A percentile compares a stretch with the other conserved stretches of the same genome.
These are phyloP conservation scores for Archivesica marissinica DNA, from an alignment of 1,140 invertebrate species.

Conservation along the genomic window DNA sequence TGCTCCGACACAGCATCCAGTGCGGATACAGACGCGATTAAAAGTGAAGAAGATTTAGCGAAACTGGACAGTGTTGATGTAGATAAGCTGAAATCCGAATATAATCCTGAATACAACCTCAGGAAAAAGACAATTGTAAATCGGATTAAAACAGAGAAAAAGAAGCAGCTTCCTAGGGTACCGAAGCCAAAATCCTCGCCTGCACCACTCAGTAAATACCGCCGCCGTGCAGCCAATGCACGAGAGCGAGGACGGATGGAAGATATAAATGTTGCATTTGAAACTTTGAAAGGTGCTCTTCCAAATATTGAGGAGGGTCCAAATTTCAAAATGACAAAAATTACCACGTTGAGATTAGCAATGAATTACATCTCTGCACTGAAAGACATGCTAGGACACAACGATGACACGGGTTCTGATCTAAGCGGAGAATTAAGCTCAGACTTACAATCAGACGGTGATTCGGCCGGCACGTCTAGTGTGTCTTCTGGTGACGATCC, in stretches of 20 bases:
- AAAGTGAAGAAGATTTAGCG: constrained; percentile 49
- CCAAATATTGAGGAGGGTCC: constrained; percentile 84
- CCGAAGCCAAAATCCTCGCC: constrained; percentile 89
- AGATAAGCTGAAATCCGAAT: constrained; percentile 39
- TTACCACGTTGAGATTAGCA: constrained; percentile 92
- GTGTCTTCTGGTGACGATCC: constrained; percentile 51
- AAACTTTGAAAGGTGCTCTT: constrained; percentile 90
- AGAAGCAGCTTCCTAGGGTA: constrained; percentile 68
- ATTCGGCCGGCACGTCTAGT: constrained; percentile 43
- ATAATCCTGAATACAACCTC: constrained; percentile 57
- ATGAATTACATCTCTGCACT: constrained; percentile 93
- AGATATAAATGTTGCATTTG: constrained; percentile 95
- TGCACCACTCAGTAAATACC: constrained; percentile 94
- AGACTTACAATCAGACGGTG: constrained; percentile 50
- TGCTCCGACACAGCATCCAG: neutral
- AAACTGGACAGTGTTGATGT: constrained; percentile 46
- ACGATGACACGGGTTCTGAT: constrained; percentile 23
- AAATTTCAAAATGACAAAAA: constrained; percentile 92
- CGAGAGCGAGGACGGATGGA: constrained; percentile 93
- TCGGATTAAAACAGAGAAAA: constrained; percentile 57
- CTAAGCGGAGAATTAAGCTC: constrained; percentile 39
- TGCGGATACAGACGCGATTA: neutral
- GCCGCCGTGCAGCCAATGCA: constrained; percentile 94
- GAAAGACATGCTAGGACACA: constrained; percentile 83
- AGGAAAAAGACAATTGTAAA: constrained; percentile 61